A percentile compares a stretch with the other conserved stretches of the same genome.
Evolutionary conservation across 2,113 vertebrate species (phyloP).

Genomic region (Paradoxurus hermaphroditus): DNA sequence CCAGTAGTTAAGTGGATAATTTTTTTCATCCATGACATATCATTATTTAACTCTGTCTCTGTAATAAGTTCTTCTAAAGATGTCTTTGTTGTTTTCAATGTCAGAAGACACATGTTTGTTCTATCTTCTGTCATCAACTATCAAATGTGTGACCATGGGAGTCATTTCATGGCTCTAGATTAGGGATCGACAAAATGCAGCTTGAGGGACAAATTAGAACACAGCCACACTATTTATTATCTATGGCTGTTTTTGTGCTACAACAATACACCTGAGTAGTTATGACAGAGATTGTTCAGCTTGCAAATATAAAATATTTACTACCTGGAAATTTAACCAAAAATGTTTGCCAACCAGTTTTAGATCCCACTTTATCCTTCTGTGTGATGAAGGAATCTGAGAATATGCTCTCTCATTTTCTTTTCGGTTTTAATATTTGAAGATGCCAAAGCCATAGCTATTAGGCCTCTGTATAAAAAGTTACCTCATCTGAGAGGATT

Average conservation of each 20-base stretch:
- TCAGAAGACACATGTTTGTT: not conserved
- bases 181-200: not conserved
- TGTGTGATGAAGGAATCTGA: slow-evolving; percentile 25
- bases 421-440: slow-evolving; percentile 25
- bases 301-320: slow-evolving; percentile 30
- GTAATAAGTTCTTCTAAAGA: slow-evolving; percentile 40
- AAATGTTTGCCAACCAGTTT: not conserved
- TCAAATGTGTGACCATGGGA: not conserved
- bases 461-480: slow-evolving; percentile 17
- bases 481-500: not conserved
- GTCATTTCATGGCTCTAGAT: slow-evolving; percentile 17
- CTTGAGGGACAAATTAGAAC: not conserved
- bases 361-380: not conserved
- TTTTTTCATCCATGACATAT: not conserved
- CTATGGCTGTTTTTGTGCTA: not conserved
- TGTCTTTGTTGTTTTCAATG: slow-evolving; percentile 14
- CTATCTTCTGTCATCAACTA: not conserved
- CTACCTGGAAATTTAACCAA: not conserved
- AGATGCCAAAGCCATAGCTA: not conserved
- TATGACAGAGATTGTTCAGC: not conserved
- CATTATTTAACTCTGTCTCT: slow-evolving; percentile 23
- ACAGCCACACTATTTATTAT: not conserved
- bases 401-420: not conserved
- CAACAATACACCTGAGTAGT: not conserved
- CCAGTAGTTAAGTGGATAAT: not conserved